phyloP scores from a whole-genome alignment of 1,140 invertebrate species.

The Drosophila sechellia region DNA sequence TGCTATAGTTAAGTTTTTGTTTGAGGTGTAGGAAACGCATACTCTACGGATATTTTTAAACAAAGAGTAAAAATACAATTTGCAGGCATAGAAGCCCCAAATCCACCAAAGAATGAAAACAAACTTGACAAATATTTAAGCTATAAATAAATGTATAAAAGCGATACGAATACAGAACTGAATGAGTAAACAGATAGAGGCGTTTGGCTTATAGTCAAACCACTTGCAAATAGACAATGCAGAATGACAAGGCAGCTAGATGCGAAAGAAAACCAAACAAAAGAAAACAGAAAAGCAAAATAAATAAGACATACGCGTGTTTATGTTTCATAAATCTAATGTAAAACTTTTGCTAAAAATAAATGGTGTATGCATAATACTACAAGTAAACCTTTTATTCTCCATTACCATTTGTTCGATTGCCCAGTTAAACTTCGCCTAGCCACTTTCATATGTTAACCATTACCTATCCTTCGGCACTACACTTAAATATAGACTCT shows the following conservation, averaged over 20 bases:
- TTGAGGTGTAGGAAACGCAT: constrained; percentile 45
- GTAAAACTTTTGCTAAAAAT: constrained; percentile 66
- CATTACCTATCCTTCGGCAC: constrained; percentile 17
- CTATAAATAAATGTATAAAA: constrained; percentile 59
- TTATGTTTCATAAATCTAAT: constrained; percentile 63
- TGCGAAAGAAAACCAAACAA: constrained; percentile 17
- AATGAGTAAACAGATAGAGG: constrained; percentile 49
- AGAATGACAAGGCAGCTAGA: constrained; percentile 20
- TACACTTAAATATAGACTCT: constrained; percentile 7
- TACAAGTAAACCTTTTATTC: constrained; percentile 42
- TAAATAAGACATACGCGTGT: constrained; percentile 56
- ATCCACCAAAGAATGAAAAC: constrained; percentile 52
- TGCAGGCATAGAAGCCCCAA: constrained; percentile 44
- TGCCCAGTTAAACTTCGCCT: constrained; percentile 10
- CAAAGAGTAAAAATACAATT: constrained; percentile 36
- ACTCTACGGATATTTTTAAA: constrained; percentile 61
- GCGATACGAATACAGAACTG: constrained; percentile 64
- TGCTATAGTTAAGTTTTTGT: constrained; percentile 69
- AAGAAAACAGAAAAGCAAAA: constrained; percentile 6
- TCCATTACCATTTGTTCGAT: constrained; percentile 30
- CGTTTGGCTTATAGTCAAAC: constrained; percentile 45
- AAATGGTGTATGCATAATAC: constrained; percentile 67
- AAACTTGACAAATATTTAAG: constrained; percentile 68
- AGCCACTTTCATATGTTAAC: constrained; percentile 19
- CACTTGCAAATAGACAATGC: constrained; percentile 40